phyloP scores from a whole-genome alignment of 2,888 invertebrate genomes.

The Synanthedon myopaeformis region DNA sequence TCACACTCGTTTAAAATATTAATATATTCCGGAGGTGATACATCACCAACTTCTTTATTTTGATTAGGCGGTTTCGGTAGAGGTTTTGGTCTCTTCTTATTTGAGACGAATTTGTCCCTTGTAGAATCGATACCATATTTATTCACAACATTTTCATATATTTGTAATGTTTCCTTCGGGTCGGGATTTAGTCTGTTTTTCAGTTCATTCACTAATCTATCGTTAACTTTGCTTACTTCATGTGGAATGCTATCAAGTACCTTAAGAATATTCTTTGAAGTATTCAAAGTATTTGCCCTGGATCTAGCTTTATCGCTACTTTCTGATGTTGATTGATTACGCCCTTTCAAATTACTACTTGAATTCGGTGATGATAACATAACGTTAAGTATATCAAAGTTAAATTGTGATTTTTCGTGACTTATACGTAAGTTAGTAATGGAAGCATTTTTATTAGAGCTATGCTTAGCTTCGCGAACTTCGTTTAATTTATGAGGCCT shows the following conservation, averaged over 20 bases:
- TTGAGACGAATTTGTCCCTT: background rate
- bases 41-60: background rate
- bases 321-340: no score
- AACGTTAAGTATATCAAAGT: background rate
- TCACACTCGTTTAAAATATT: background rate
- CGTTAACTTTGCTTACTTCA: background rate
- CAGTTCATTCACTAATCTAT: background rate
- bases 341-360: background rate
- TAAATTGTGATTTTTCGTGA: background rate
- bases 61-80: conserved; percentile 20
- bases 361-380: background rate
- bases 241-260: no score
- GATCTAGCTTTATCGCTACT: no score
- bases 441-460: conserved; percentile 10
- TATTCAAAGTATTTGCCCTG: no score
- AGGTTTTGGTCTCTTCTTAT: conserved; percentile 20
- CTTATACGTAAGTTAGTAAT: conserved; percentile 5
- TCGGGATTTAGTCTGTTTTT: background rate
- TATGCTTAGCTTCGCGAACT: conserved; percentile 4
- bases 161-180: background rate
- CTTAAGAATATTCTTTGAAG: no score
- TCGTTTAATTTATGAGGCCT: conserved; percentile 8
- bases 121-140: conserved; percentile 5
- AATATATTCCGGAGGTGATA: background rate
- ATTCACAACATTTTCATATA: background rate